phyloP scores from a whole-genome alignment of 2,113 vertebrate genomes.

The Saccopteryx leptura region DNA sequence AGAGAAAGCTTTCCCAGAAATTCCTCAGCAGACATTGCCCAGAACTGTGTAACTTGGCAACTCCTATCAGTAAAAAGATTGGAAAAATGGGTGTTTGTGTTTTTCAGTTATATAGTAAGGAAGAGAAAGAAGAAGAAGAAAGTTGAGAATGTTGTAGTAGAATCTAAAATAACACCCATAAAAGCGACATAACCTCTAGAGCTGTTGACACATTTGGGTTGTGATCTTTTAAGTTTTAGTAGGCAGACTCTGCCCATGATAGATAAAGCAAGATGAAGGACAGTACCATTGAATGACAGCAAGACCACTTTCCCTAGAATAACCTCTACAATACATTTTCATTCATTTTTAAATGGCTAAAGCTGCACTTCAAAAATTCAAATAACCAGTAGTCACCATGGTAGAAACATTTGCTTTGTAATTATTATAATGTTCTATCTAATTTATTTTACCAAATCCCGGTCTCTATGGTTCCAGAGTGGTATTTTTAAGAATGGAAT shows the following conservation, averaged over 20 bases:
- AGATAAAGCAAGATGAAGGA: background rate
- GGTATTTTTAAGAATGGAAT: background rate
- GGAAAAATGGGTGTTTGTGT: background rate
- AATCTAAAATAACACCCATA: background rate
- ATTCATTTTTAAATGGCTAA: background rate
- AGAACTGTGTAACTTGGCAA: background rate
- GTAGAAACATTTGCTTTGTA: background rate
- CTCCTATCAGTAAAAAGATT: background rate
- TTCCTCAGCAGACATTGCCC: background rate
- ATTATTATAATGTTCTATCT: background rate
- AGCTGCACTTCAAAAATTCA: background rate
- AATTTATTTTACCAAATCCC: background rate
- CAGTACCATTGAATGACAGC: background rate
- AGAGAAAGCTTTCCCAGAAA: background rate
- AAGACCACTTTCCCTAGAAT: background rate
- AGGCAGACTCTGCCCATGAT: background rate
- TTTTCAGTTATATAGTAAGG: background rate
- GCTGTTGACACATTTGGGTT: background rate
- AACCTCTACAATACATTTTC: background rate
- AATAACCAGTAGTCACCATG: background rate
- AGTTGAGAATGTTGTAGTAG: background rate
- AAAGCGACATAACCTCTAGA: background rate
- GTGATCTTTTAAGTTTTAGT: accelerated
- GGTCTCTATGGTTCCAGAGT: background rate
- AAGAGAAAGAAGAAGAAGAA: background rate